Evolutionary conservation across 1,140 invertebrate genomes (phyloP), one percentile per base, ranked within the genome.

Genomic region (Archegozetes longisetosus): DNA sequence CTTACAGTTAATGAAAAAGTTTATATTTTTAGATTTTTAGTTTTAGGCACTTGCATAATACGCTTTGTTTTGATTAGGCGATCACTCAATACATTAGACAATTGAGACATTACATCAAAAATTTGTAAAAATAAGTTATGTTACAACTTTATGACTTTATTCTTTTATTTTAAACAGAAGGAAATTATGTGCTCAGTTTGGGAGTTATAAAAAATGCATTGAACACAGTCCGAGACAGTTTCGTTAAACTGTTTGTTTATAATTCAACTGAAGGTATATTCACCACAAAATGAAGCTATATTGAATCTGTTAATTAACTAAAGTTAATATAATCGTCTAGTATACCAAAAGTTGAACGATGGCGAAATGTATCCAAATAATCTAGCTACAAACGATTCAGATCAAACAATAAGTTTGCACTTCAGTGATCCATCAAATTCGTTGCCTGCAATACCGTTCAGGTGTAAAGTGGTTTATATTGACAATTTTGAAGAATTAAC

Each of bases 131-230:
- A n/a, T n/a, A n/a, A n/a, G n/a, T n/a, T n/a, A n/a, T n/a, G n/a
- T n/a, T n/a, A n/a, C n/a, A n/a, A n/a, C n/a, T n/a, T n/a, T n/a
- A n/a, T n/a, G n/a, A n/a, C n/a, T n/a, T n/a, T n/a, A n/a, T n/a
- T n/a, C n/a, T n/a, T n/a, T n/a, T n/a, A n/a, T n/a, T n/a, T n/a
- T n/a, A n/a, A n/a, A n/a, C 50, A 62, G 61, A 55, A 12, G 61
- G 61, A 17, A 22, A n/a, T 17, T 62, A 60, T 58, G 46, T 59
- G 4, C 12, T 62, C 1, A 47, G 57, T 24, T 46, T 58, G 22
- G 57, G 57, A 17, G 26, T 58, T 26, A 40, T 46, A 17, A 9
- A 49, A 47, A 58, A 58, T 58, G 46, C 49, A 20, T 23, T 58
- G 6, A 58, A 49, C n/a, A 50, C 57, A 25, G 24, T 47, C 1